phyloP scores from a whole-genome alignment of 2,888 invertebrate genomes.

The Netelia inedita region DNA sequence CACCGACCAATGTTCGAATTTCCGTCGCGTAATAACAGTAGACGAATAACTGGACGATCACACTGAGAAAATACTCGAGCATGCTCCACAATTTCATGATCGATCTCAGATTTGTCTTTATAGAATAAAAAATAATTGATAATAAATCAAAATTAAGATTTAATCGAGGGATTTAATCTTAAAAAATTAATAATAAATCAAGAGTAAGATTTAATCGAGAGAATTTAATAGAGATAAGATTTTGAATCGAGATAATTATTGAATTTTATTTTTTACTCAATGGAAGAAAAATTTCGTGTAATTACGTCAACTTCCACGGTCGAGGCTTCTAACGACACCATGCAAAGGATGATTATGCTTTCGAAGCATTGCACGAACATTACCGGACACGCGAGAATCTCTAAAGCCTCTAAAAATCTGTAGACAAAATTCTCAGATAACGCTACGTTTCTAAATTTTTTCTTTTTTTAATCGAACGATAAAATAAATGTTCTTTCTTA shows the following conservation, averaged over 20 bases:
- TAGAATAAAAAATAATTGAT: neutral
- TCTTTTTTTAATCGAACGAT: neutral
- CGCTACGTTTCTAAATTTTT: neutral
- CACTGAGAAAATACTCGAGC: conserved; percentile 72
- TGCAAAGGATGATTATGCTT: conserved; percentile 72
- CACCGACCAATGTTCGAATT: conserved; percentile 71
- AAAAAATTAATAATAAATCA: too few relatives aligned
- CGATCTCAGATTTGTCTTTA: conserved; percentile 53
- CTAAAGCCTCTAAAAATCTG: conserved; percentile 72
- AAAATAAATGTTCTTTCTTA: conserved; percentile 47
- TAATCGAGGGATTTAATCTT: too few relatives aligned
- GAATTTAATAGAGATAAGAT: too few relatives aligned
- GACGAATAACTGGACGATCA: conserved; percentile 69
- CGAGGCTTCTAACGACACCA: conserved; percentile 74
- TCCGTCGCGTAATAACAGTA: conserved; percentile 75
- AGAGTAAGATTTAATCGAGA: too few relatives aligned
- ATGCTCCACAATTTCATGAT: conserved; percentile 72
- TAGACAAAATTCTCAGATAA: neutral
- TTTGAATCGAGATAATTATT: too few relatives aligned
- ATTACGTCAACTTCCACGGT: conserved; percentile 72
- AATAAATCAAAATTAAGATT: conserved; percentile 1
- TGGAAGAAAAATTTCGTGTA: neutral
- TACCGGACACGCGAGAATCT: conserved; percentile 69
- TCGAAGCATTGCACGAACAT: conserved; percentile 76
- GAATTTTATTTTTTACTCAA: conserved; percentile 1